Conservation (phyloP, 2,888 invertebrate species). For the Electrophaes corylata region DNA sequence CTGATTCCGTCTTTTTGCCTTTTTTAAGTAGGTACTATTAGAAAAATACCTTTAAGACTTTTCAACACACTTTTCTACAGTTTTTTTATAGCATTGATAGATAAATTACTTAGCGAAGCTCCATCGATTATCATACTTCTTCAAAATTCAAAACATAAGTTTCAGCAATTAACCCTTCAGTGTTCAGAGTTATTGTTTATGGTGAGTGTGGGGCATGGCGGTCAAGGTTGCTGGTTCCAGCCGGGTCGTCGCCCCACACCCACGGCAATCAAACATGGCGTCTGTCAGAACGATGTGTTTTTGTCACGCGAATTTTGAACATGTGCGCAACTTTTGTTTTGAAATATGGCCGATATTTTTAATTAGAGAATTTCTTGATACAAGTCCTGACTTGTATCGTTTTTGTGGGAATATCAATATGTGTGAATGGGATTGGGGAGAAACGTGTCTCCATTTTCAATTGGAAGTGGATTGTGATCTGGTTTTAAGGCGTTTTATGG, state of each 20-base stretch:
- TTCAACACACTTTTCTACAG: too few species aligned
- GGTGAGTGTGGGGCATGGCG: slow-evolving; percentile 57
- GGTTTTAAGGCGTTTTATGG: slow-evolving; percentile 17
- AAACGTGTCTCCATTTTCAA: slow-evolving; percentile 18
- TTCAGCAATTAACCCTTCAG: slow-evolving; percentile 15
- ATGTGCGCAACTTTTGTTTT: slow-evolving; percentile 52
- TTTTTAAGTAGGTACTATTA: too few species aligned
- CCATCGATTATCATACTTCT: too few species aligned
- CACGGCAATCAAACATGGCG: slow-evolving; percentile 42
- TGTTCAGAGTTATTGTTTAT: slow-evolving; percentile 33
- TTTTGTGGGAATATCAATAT: slow-evolving; percentile 29
- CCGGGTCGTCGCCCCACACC: slow-evolving; percentile 60
- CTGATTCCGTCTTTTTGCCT: too few species aligned
- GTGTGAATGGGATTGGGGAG: slow-evolving; percentile 24
- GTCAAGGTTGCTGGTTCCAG: slow-evolving; percentile 78
- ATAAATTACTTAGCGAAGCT: too few species aligned
- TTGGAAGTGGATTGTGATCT: slow-evolving; percentile 17
- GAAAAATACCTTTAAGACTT: too few species aligned
- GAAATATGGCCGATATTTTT: slow-evolving; percentile 49
- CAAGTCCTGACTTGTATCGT: slow-evolving; percentile 29
- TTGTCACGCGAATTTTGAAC: slow-evolving; percentile 63
- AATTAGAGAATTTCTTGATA: slow-evolving; percentile 42
- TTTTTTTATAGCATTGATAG: too few species aligned
- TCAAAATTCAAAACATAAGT: too few species aligned
- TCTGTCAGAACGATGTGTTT: slow-evolving; percentile 47